These are phyloP conservation scores for Melipona quadrifasciata DNA, from an alignment of 1,140 invertebrate genomes.

Conservation along the genomic window DNA sequence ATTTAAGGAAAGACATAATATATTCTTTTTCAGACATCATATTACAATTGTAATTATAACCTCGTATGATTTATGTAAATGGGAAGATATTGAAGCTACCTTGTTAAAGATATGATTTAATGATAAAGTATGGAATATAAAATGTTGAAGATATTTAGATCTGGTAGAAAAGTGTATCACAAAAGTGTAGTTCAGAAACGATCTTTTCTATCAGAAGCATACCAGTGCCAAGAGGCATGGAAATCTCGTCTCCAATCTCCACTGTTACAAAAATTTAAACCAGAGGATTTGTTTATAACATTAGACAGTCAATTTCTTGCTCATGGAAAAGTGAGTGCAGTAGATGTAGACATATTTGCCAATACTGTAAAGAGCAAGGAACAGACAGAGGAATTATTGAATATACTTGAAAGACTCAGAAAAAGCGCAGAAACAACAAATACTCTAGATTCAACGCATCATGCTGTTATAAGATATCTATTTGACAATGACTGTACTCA, in stretches of 20 bases:
- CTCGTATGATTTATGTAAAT: background rate
- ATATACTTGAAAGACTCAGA: constrained; percentile 87
- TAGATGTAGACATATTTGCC: constrained; percentile 89
- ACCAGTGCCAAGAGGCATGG: constrained; percentile 87
- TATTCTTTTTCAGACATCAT: background rate
- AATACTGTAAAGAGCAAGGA: constrained; percentile 83
- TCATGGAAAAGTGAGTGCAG: constrained; percentile 83
- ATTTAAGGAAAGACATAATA: background rate
- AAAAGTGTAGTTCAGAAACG: constrained; percentile 52
- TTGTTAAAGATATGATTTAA: constrained; percentile 3
- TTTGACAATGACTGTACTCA: constrained; percentile 83
- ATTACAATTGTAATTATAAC: background rate
- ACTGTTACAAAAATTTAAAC: constrained; percentile 85
- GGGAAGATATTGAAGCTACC: background rate
- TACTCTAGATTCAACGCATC: constrained; percentile 89
- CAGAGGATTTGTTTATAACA: constrained; percentile 84
- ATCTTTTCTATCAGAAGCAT: constrained; percentile 85
- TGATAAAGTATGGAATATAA: constrained; percentile 6
- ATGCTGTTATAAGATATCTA: constrained; percentile 89
- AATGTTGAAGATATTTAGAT: constrained; percentile 64
- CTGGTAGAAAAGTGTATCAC: constrained; percentile 45
- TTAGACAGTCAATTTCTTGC: constrained; percentile 84
- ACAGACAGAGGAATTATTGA: constrained; percentile 85
- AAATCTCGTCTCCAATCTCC: constrained; percentile 83
- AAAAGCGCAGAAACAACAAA: constrained; percentile 86